Evolutionary conservation across 64 coral and sea anemone species (phyloP).

Genomic region (Dendronephthya gigantea): DNA sequence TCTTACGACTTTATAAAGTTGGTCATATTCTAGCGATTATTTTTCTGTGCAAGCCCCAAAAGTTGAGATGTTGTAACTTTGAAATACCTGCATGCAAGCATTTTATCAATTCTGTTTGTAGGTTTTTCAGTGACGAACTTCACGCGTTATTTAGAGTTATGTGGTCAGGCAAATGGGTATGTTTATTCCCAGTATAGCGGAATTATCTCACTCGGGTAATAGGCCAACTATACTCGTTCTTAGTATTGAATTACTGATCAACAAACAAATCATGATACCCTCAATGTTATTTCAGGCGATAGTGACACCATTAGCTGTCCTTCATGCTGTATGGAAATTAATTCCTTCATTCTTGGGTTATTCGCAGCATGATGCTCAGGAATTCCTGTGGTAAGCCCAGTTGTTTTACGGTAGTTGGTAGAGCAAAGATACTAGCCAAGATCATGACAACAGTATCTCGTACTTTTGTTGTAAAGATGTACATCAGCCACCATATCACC

Average conservation of each 20-base stretch:
- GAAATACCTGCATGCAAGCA: not conserved
- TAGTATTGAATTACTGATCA: too few species aligned
- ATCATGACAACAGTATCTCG: too few species aligned
- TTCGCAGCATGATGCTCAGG: not conserved
- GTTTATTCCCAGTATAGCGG: not conserved
- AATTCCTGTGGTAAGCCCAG: not conserved
- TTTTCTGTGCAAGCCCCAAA: too few species aligned
- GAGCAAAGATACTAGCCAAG: too few species aligned
- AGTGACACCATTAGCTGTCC: not conserved
- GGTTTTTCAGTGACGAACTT: not conserved
- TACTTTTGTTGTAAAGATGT: too few species aligned
- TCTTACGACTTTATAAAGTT: too few species aligned
- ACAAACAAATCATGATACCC: not conserved
- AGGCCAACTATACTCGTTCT: too few species aligned
- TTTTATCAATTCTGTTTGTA: not conserved
- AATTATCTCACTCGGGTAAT: not conserved
- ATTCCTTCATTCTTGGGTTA: slow-evolving; percentile 1
- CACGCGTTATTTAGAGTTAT: not conserved
- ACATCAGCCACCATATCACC: too few species aligned
- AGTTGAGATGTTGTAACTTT: too few species aligned
- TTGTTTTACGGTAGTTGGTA: not conserved
- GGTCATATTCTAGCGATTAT: too few species aligned
- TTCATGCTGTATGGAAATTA: slow-evolving; percentile 13
- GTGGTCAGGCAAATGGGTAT: not conserved
- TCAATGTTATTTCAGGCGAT: not conserved